Evolutionary conservation across 2,113 vertebrate genomes (phyloP), one percentile per base, ranked within the genome.

Genomic region (Phalacrocorax brasilianus): DNA sequence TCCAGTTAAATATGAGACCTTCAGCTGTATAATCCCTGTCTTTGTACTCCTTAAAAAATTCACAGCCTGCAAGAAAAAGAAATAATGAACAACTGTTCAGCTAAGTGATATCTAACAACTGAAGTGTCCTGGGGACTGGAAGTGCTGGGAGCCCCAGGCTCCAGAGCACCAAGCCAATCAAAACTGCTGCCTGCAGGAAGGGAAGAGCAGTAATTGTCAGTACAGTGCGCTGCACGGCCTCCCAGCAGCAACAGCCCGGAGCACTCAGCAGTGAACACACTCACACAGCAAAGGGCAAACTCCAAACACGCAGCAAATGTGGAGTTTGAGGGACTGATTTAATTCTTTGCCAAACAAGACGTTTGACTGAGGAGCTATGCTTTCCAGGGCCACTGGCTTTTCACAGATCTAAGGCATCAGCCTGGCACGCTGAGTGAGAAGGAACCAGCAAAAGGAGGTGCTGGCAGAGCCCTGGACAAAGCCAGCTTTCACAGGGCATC

Each of bases 31-130:
- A 99, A 98, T 99, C 99, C 66, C 99, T 97, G 80, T 99, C 99
- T 98, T 99, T 99, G 98, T 99, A 99, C 88, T 99, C 99, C 94
- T 99, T 99, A 98, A 99, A 99, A 98, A 99, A 99, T 97, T 99
- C 99, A 98, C 99, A 99, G 78, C 99, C 99, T 99, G 90, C 78
- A 98, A 98, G 95, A 96, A 85, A 70, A 89, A 89, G 85, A 85
- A 58, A 91, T 65, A 80, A 95, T n/a, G 56, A 96, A 81, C 76
- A 81, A 95, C 22, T 0, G 2, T 42, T 93, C 52, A 67, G 50
- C 68, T 55, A 81, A 81, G 68, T 58, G 77, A n/a, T 74, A 62
- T 28, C 67, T 82, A 74, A 89, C 68, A 91, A 78, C 55, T 75
- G 45, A 89, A 86, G 67, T 50, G 67, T 61, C 82, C 42, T 53